Evolutionary conservation across 2,797 vertebrate genomes (phyloP).

Genomic region (Rhinoraja longicauda): DNA sequence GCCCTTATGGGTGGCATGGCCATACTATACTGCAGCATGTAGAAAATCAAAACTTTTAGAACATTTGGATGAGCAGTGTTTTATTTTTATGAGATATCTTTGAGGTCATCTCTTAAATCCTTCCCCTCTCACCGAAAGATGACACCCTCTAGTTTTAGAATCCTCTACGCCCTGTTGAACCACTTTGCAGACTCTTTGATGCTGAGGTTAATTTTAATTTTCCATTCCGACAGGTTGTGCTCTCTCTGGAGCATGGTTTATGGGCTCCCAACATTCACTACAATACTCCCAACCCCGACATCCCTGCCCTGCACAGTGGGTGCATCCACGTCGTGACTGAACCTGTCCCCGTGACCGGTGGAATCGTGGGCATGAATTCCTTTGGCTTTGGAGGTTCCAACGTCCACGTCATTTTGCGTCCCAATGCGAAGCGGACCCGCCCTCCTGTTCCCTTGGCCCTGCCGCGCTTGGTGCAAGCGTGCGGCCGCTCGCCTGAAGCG

Average conservation of each 20-base stretch:
- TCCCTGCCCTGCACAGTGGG: slow-evolving; percentile 76
- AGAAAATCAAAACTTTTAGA: too few relatives aligned
- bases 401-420: slow-evolving; percentile 80
- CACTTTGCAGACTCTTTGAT: not conserved
- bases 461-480: slow-evolving; percentile 70
- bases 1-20: too few relatives aligned
- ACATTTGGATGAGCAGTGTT: too few relatives aligned
- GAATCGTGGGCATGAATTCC: slow-evolving; percentile 80
- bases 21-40: too few relatives aligned
- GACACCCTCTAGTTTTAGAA: too few relatives aligned
- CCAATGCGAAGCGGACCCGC: slow-evolving; percentile 50
- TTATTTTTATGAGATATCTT: too few relatives aligned
- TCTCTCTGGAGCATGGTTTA: slow-evolving; percentile 77
- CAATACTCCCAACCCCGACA: slow-evolving; percentile 73
- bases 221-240: slow-evolving; percentile 66
- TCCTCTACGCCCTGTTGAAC: not conserved
- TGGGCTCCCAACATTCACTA: slow-evolving; percentile 95
- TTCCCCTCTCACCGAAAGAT: too few relatives aligned
- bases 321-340: slow-evolving; percentile 69
- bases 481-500: slow-evolving; percentile 77
- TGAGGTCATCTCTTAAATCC: too few relatives aligned
- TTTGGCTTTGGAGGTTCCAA: slow-evolving; percentile 96
- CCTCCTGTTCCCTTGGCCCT: not conserved
- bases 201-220: not conserved
- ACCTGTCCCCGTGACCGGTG: slow-evolving; percentile 71